Base-by-base conservation (phyloP, 2,888 invertebrate species). In the Sepiola atlantica region DNA sequence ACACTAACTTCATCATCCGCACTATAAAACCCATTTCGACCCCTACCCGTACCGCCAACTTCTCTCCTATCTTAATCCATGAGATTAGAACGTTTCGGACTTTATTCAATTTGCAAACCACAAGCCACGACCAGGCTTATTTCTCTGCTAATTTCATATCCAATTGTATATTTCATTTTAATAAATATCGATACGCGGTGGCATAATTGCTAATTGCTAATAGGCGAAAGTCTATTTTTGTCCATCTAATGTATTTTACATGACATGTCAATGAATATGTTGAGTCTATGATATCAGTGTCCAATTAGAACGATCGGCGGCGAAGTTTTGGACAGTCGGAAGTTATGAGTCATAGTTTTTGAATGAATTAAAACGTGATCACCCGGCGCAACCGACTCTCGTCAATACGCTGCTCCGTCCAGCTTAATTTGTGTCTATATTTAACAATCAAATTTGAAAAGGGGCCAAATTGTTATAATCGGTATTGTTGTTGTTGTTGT, bases 221-320 rank as follows among this genome's bases (percentile, higher is more conserved):
- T 77, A n/a, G n/a, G n/a, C 32, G n/a, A 77, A n/a, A 32, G 77
- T n/a, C 77, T 77, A 77, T 77, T 77, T 77, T 77, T 77, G 77
- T 77, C 77, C n/a, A 77, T 77, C 77, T 77, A 77, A 77, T 77
- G 77, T 77, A 77, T 77, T 77, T 77, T 77, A n/a, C 32, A 77
- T 77, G n/a, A 77, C 77, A 77, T 77, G 77, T 77, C 77, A 77
- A 77, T 77, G 77, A 77, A 77, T 77, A 77, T 77, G 77, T 77
- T 77, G n/a, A 77, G 77, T 77, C 32, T 77, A 77, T 77, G 77
- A 77, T 77, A 77, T 77, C n/a, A 32, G 32, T 32, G 77, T 77
- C n/a, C 14, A 77, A 77, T 77, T 77, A 77, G 16, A n/a, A 77
- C n/a, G n/a, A 77, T 77, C 77, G n/a, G 77, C 77, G n/a, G 77